These are phyloP conservation scores for Philopedon plagiatum DNA, from an alignment of 2,888 invertebrate genomes.

Conservation along the genomic window DNA sequence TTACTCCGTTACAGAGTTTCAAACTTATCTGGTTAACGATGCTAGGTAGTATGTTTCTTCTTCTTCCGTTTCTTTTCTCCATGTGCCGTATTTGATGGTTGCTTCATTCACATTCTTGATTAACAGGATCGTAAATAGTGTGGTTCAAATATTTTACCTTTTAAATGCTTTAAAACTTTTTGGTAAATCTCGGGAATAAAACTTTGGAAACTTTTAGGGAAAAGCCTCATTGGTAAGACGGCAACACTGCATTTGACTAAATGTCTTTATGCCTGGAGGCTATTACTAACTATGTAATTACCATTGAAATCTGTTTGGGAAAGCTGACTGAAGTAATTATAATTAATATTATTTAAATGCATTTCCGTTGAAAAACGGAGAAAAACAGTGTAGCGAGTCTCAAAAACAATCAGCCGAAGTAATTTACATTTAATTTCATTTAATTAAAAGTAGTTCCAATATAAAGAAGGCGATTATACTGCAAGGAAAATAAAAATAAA, in stretches of 20 bases:
- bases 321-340: conserved; percentile 45
- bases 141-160: too few species aligned
- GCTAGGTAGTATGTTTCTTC: too few species aligned
- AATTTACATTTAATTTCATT: conserved; percentile 49
- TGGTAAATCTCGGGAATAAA: too few species aligned
- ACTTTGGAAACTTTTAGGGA: too few species aligned
- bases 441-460: conserved; percentile 39
- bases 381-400: conserved; percentile 30
- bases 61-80: too few species aligned
- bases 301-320: conserved; percentile 41
- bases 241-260: conserved; percentile 31
- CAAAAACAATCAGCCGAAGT: conserved; percentile 41
- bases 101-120: too few species aligned
- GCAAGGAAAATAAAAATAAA: conserved; percentile 44
- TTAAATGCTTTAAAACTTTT: too few species aligned
- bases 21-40: too few species aligned
- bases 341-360: conserved; percentile 48
- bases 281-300: conserved; percentile 35
- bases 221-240: too few species aligned
- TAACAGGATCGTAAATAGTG: too few species aligned
- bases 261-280: conserved; percentile 19
- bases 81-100: too few species aligned
- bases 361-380: conserved; percentile 36
- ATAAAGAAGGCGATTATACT: conserved; percentile 44
- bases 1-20: too few species aligned